Base-by-base conservation (phyloP, 1,140 invertebrate genomes). In the Paramacrobiotus metropolitanus region DNA sequence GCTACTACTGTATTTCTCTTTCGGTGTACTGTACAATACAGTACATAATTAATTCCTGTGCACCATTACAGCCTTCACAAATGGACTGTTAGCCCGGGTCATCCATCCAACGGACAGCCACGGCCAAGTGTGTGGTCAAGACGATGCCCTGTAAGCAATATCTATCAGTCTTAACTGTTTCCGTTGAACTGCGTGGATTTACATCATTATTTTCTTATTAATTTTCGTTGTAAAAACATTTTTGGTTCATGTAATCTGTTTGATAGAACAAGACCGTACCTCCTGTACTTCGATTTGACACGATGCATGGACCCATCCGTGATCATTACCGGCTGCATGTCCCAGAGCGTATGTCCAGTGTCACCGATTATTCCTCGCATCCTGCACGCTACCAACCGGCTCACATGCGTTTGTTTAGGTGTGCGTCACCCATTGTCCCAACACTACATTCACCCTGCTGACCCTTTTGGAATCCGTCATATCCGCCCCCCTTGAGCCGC, bases 211-310 rank as follows among this genome's bases (percentile, higher is more conserved):
- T 40, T 40, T 40, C 34, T 40, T 40, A 9, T 40, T 40, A n/a
- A n/a, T n/a, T n/a, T n/a, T n/a, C n/a, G n/a, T n/a, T n/a, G n/a
- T n/a, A n/a, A n/a, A n/a, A n/a, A n/a, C n/a, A n/a, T n/a, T n/a
- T n/a, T n/a, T n/a, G n/a, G n/a, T n/a, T 9, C 34, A 40, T 40
- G 9, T 9, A 9, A 40, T 9, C n/a, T 40, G 34, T 28, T 24
- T 15, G 15, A 9, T 24, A 55, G 48, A 24, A 55, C 15, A 15
- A 83, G 80, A 66, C 77, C 80, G 9, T 83, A 83, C 69, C 72
- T 92, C 3, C 79, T 88, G 62, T 92, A 87, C 71, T 91, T 92
- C 69, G 82, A 92, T 73, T 74, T 92, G 48, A 79, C 81, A 1
- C 76, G 82, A 72, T 93, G 88, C 72, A 68, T 83, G 1, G 74